Evolutionary conservation across 2,888 invertebrate species (phyloP).

Genomic region (Tromatobia lineatoria): DNA sequence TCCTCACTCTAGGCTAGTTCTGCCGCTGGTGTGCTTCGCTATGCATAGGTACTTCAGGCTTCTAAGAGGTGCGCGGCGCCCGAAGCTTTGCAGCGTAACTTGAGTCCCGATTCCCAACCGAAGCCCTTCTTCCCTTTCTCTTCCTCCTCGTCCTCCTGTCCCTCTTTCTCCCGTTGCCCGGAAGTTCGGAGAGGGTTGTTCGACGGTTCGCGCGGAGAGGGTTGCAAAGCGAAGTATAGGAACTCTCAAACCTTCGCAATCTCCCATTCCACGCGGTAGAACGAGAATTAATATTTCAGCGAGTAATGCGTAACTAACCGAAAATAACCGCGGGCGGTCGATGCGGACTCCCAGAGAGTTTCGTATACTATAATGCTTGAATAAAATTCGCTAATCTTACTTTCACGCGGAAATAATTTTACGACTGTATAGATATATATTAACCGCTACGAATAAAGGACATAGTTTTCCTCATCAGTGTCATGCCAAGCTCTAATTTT

Average conservation of each 20-base stretch:
- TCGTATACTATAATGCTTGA: slow-evolving; percentile 30
- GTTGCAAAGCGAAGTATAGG: slow-evolving; percentile 38
- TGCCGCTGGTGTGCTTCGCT: slow-evolving; percentile 39
- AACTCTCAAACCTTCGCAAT: slow-evolving; percentile 59
- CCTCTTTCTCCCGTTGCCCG: slow-evolving; percentile 10
- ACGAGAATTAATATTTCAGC: slow-evolving; percentile 71
- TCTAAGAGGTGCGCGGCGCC: slow-evolving; percentile 47
- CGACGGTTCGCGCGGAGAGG: slow-evolving; percentile 35
- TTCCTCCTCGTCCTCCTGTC: background rate
- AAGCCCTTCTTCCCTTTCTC: slow-evolving; percentile 40
- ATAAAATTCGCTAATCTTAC: slow-evolving; percentile 78
- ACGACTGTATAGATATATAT: slow-evolving; percentile 52
- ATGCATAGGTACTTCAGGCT: slow-evolving; percentile 43
- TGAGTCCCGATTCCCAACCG: slow-evolving; percentile 64
- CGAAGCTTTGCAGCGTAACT: slow-evolving; percentile 58
- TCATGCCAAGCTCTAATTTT: slow-evolving; percentile 2
- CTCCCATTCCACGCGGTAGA: slow-evolving; percentile 64
- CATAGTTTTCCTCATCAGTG: background rate
- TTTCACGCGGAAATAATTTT: slow-evolving; percentile 78
- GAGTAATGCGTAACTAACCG: slow-evolving; percentile 73
- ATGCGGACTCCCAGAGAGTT: slow-evolving; percentile 32
- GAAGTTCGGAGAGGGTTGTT: slow-evolving; percentile 52
- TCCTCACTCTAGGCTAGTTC: slow-evolving; percentile 49
- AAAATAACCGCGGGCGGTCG: slow-evolving; percentile 71
- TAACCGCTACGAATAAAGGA: slow-evolving; percentile 62